Evolutionary conservation across 1,140 invertebrate species (phyloP), one percentile per base, ranked within the genome.

Genomic region (Trichonephila clavipes): DNA sequence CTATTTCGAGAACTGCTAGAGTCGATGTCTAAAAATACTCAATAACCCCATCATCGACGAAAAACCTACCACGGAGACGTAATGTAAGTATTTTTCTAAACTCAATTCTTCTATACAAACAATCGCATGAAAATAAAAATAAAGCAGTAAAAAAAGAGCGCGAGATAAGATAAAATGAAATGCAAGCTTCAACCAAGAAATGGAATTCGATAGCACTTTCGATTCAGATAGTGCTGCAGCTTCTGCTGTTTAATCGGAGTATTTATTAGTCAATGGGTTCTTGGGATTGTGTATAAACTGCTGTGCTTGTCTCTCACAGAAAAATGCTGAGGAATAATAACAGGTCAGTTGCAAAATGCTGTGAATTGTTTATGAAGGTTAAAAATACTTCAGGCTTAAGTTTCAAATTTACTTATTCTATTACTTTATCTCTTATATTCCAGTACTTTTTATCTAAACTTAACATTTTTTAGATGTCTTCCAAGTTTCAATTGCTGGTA

Each of bases 91-190:
- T 12, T 77, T 40, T 40, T 40, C 72, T 14, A 28, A 28, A 77
- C 16, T 28, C 69, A 77, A 77, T 34, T 28, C 72, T 16, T 40
- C 28, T 16, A 40, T 18, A 14, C 72, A 77, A 77, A 77, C 72
- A 77, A 77, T 77, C 72, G 72, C 28, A 40, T 18, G 3, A 77
- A 77, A 77, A 77, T 77, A 77, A 77, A 77, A 77, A 77, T 77
- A 28, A 34, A 77, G 72, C 8, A 40, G 34, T 34, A 40, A 77
- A 77, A 77, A 77, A 77, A 3, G 21, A 40, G 3, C 6, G 24
- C 1, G 24, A 40, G 28, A 34, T 34, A 77, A 40, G 28, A 34
- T 34, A 77, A 34, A 28, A 40, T 6, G 34, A 77, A 77, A 40
- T 77, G 72, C 34, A 77, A 77, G 69, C 28, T 34, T 77, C 69